Conservation (phyloP, 2,888 invertebrate genomes). For the Gastrophysa polygoni region DNA sequence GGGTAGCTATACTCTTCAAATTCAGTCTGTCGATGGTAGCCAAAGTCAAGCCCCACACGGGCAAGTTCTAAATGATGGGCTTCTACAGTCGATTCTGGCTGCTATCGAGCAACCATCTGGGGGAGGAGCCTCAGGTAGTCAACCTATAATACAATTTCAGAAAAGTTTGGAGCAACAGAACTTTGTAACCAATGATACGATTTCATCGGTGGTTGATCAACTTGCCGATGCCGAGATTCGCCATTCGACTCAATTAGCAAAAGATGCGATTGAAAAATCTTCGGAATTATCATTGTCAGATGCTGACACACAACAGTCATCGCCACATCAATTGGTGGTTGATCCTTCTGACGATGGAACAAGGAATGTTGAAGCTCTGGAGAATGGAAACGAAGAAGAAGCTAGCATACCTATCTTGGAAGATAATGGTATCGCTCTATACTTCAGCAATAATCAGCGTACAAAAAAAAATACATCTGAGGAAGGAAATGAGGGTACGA, state of each 20-base stretch:
- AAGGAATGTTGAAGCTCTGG: conserved; percentile 3
- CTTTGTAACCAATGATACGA: conserved; percentile 36
- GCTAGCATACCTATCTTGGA: conserved; percentile 57
- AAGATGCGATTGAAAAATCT: conserved; percentile 31
- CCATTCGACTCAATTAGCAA: conserved; percentile 29
- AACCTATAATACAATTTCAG: conserved; percentile 47
- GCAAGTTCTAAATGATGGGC: conserved; percentile 77
- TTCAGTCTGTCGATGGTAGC: conserved; percentile 70
- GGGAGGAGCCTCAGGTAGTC: conserved; percentile 43
- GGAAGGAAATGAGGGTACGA: conserved; percentile 24
- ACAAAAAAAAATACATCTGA: conserved; percentile 33
- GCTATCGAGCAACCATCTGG: conserved; percentile 77
- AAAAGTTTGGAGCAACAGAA: conserved; percentile 43
- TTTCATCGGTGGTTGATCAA: conserved; percentile 34
- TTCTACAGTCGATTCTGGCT: conserved; percentile 79
- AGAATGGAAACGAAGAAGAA: conserved; percentile 39
- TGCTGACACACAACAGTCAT: conserved; percentile 25
- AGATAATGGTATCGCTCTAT: conserved; percentile 67
- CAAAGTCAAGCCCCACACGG: conserved; percentile 69
- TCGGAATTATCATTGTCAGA: conserved; percentile 19
- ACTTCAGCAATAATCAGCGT: conserved; percentile 56
- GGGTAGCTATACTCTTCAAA: conserved; percentile 76
- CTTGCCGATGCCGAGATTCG: conserved; percentile 34
- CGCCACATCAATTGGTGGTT: conserved; percentile 25
- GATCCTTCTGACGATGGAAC: conserved; percentile 20